These are phyloP conservation scores for Eutolmus rufibarbis DNA, from an alignment of 2,888 invertebrate species.

Conservation along the genomic window DNA sequence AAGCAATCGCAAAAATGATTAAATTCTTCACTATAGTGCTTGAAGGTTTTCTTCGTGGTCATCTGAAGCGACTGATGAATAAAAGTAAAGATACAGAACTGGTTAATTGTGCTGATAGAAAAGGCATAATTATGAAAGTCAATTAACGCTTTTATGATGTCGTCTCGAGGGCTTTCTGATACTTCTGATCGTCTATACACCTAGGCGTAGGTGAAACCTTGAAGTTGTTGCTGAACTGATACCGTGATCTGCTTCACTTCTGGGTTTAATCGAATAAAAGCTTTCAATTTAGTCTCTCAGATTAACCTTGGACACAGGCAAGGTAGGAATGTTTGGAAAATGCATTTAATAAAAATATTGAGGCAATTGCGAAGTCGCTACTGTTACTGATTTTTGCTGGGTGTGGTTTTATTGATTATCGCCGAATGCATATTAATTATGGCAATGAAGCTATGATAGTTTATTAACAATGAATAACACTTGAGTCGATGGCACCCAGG, in stretches of 20 bases:
- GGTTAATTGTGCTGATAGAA: neutral
- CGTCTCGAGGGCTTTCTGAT: conserved; percentile 21
- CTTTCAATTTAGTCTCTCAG: neutral
- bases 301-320: neutral
- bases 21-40: neutral
- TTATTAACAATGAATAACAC: no score
- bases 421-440: neutral
- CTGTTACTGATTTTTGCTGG: neutral
- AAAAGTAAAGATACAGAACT: neutral
- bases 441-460: neutral
- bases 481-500: no score
- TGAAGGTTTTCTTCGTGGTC: neutral
- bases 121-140: conserved; percentile 45
- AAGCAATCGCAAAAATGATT: neutral
- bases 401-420: neutral
- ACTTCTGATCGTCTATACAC: neutral
- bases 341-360: neutral
- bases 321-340: neutral
- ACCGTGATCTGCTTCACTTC: neutral
- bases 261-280: neutral
- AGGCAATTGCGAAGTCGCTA: neutral
- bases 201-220: conserved; percentile 25
- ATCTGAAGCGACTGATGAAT: neutral
- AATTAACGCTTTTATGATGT: conserved; percentile 42
- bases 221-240: neutral